These are phyloP conservation scores for Ostrea denselamellosa DNA, from an alignment of 1,140 invertebrate species.

Conservation along the genomic window DNA sequence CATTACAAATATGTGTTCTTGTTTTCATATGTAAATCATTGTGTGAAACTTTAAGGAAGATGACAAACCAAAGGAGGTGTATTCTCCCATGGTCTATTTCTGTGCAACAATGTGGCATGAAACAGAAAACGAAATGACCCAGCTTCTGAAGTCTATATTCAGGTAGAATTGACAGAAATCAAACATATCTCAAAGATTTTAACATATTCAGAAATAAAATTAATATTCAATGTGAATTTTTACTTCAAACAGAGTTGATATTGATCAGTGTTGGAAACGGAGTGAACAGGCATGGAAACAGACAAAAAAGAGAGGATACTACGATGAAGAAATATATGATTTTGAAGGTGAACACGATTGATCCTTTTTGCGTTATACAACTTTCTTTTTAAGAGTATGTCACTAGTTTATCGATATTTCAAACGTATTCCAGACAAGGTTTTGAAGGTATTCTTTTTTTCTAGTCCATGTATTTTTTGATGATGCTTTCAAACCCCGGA, in stretches of 20 bases:
- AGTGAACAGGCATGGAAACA: neutral
- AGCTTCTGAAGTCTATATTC: constrained; percentile 79
- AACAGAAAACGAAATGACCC: constrained; percentile 79
- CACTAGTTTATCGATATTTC: neutral
- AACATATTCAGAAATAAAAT: too few relatives aligned
- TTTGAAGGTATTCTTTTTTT: neutral
- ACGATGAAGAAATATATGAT: constrained; percentile 3
- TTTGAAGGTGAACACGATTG: neutral
- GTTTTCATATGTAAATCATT: neutral
- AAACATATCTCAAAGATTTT: neutral
- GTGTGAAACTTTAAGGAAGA: constrained; percentile 16
- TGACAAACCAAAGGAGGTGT: constrained; percentile 8
- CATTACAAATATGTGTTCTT: neutral
- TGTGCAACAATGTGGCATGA: constrained; percentile 81
- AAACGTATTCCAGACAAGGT: too few relatives aligned
- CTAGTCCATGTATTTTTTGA: constrained; percentile 38
- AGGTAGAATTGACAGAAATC: constrained; percentile 66
- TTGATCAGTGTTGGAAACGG: neutral
- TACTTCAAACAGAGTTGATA: neutral
- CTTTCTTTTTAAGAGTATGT: neutral
- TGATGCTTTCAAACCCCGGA: constrained; percentile 32
- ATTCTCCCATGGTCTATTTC: constrained; percentile 70
- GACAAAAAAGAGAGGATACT: neutral
- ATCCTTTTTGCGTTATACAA: neutral
- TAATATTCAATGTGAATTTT: neutral